Evolutionary conservation across 2,797 vertebrate species (phyloP).

Genomic region (Hapalemur alaotrensis): DNA sequence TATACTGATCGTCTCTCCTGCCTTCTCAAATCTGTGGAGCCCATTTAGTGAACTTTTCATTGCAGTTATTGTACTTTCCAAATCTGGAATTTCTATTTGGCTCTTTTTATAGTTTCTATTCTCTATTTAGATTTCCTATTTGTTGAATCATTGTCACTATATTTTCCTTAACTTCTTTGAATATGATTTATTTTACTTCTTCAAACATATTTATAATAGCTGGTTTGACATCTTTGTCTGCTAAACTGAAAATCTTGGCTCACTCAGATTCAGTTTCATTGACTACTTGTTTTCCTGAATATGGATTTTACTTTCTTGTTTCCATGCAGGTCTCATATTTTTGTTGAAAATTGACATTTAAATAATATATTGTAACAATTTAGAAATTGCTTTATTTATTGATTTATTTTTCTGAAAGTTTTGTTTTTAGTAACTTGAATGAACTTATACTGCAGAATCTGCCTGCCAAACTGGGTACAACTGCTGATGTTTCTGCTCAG

Average conservation of each 20-base stretch:
- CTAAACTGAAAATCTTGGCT: constrained; percentile 34
- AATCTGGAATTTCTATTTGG: neutral
- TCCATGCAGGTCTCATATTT: neutral
- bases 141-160: neutral
- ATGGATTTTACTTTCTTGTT: neutral
- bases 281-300: neutral
- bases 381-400: neutral
- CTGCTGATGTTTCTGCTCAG: neutral
- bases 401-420: neutral
- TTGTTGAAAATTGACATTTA: neutral
- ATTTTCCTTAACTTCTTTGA: neutral
- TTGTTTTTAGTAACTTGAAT: neutral
- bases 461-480: neutral
- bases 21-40: neutral
- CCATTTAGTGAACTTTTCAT: neutral
- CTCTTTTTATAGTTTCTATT: neutral
- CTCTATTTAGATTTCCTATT: neutral
- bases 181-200: neutral
- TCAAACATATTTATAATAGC: neutral
- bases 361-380: neutral
- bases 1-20: neutral
- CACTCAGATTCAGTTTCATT: neutral
- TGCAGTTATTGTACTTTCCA: neutral
- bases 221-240: neutral
- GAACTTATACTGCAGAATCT: neutral